Evolutionary conservation across 2,113 vertebrate genomes (phyloP).

Genomic region (Periophthalmodon schlosseri): DNA sequence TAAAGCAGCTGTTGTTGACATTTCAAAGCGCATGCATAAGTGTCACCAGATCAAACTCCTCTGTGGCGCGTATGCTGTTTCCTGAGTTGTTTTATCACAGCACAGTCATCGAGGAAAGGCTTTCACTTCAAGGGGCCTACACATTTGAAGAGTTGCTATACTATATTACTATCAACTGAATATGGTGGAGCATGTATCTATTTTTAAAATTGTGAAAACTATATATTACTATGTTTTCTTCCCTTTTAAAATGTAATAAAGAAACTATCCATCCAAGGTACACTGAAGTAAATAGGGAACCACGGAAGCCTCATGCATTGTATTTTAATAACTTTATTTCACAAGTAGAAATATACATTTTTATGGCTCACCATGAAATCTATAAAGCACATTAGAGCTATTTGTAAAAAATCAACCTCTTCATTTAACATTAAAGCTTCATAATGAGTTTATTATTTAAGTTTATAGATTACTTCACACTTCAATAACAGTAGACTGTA

Average conservation of each 20-base stretch:
- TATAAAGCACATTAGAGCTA: too few species aligned
- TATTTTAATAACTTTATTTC: neutral
- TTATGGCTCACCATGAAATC: too few species aligned
- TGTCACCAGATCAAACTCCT: conserved; percentile 46
- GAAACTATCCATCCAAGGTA: neutral
- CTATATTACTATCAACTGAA: conserved; percentile 24
- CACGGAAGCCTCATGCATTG: neutral
- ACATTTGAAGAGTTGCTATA: conserved; percentile 13
- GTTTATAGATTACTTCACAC: too few species aligned
- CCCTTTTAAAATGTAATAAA: too few species aligned
- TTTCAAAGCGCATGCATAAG: conserved; percentile 46
- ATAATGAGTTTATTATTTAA: too few species aligned
- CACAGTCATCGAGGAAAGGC: neutral
- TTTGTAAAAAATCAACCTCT: too few species aligned
- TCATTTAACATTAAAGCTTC: too few species aligned
- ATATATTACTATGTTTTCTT: too few species aligned
- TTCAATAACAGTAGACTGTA: too few species aligned
- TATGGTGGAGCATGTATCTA: neutral
- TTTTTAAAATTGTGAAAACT: neutral
- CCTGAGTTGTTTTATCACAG: conserved; percentile 27
- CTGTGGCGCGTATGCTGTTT: conserved; percentile 15
- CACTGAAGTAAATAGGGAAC: neutral
- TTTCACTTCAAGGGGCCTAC: conserved; percentile 14
- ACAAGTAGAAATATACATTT: neutral
- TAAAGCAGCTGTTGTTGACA: conserved; percentile 52